Evolutionary conservation across 2,113 vertebrate species (phyloP), one percentile per base, ranked within the genome.

Genomic region (Capreolus pygargus): DNA sequence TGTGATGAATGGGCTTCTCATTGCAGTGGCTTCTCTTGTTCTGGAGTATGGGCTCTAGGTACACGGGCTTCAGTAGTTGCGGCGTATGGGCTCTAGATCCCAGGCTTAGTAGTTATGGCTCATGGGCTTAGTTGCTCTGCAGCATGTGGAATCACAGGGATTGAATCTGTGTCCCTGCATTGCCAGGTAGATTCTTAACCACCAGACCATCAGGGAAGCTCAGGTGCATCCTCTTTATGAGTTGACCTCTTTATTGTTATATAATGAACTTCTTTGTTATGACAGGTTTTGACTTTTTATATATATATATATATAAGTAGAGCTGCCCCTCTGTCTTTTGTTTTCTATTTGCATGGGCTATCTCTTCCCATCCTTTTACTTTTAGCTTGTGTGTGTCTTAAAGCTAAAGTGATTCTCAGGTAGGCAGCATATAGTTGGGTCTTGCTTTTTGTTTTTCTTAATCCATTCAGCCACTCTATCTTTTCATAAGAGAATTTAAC

Each of bases 371-470:
- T 70, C 30, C 21, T 88, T 88, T 70, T 88, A 88, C 30, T 67
- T 50, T 88, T 61, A 88, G 33, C 50, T 47, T 70, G 14, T 52
- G 21, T 88, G 21, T 67, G 5, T 88, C 45, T 88, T 70, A 27
- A 88, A 70, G 47, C 33, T 70, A 70, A 70, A 67, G 47, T 28
- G 23, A n/a, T 4, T 64, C 39, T 47, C 19, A 4, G 45, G 10
- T n/a, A 87, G 60, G 60, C 60, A 67, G 86, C 30, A 87, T 64
- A 70, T 12, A 88, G 86, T 70, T 52, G 61, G 36, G 36, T 70
- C 50, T 52, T 54, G 19, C 14, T 78, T 47, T 78, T 47, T 25
- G 14, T 82, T 82, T 52, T 52, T 54, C 67, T 70, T 54, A 50
- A 64, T 88, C 23, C 86, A 36, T 88, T 88, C 33, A 87, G 47